phyloP scores from a whole-genome alignment of 1,140 invertebrate genomes.

The Hyposmocoma kahamanoa region DNA sequence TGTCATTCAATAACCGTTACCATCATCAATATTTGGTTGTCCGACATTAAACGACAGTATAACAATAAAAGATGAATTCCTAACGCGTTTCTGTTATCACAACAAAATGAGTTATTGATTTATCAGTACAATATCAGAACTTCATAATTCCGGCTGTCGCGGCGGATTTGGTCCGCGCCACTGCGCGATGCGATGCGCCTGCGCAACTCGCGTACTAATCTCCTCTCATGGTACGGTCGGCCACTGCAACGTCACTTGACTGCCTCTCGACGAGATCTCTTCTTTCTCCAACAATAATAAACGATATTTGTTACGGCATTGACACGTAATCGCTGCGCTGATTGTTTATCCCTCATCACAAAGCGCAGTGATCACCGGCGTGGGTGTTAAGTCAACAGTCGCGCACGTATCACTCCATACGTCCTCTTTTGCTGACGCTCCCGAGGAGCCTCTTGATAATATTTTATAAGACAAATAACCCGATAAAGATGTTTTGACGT shows the following conservation, averaged over 20 bases:
- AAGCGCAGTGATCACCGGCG: slow-evolving; percentile 61
- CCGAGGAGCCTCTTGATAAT: slow-evolving; percentile 70
- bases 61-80: slow-evolving; percentile 30
- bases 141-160: slow-evolving; percentile 59
- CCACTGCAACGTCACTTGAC: slow-evolving; percentile 35
- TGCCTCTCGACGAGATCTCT: slow-evolving; percentile 42
- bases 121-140: slow-evolving; percentile 55
- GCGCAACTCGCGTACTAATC: slow-evolving; percentile 51
- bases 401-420: slow-evolving; percentile 61
- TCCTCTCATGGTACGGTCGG: slow-evolving; percentile 46
- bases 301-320: slow-evolving; percentile 59
- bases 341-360: slow-evolving; percentile 64
- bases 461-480: slow-evolving; percentile 74
- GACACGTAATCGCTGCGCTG: slow-evolving; percentile 63
- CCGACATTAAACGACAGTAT: no score
- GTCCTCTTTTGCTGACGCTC: slow-evolving; percentile 70
- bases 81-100: slow-evolving; percentile 37
- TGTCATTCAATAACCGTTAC: no score
- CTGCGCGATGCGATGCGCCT: no score
- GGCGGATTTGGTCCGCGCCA: slow-evolving; percentile 42
- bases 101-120: slow-evolving; percentile 59
- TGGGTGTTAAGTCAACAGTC: slow-evolving; percentile 69
- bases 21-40: no score
- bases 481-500: slow-evolving; percentile 74
- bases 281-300: slow-evolving; percentile 62